These are phyloP conservation scores for Haplochromis burtoni DNA, from an alignment of 2,113 vertebrate genomes.

Conservation along the genomic window DNA sequence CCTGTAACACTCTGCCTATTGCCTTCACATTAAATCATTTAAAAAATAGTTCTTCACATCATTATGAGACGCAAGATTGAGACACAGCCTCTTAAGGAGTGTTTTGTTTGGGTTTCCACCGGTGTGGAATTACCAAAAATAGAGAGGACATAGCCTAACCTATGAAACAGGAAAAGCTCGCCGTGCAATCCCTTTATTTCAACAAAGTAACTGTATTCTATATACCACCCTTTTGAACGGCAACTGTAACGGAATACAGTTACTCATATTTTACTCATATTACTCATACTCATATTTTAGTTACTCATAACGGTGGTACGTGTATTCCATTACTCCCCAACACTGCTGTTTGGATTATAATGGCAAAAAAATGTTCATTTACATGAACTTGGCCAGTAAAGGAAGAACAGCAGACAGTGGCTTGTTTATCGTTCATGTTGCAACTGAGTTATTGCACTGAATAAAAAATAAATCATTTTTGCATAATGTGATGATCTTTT, in stretches of 20 bases:
- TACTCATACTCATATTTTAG: no score
- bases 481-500: background rate
- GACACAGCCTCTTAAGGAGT: background rate
- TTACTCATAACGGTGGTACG: rapidly evolving
- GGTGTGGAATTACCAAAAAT: background rate
- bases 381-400: background rate
- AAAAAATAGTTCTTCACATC: background rate
- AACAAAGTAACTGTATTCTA: background rate
- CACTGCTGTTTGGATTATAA: background rate
- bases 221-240: background rate
- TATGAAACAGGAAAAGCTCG: background rate
- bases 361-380: background rate
- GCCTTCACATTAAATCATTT: no score
- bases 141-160: background rate
- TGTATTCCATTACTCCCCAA: background rate
- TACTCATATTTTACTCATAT: no score
- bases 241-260: background rate
- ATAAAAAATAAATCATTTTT: background rate
- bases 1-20: no score
- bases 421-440: background rate
- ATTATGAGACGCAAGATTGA: background rate
- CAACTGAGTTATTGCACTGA: background rate
- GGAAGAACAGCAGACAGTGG: background rate
- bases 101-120: background rate
- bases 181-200: background rate